Conservation (phyloP, 2,797 vertebrate genomes). For the Threskiornis aethiopicus region DNA sequence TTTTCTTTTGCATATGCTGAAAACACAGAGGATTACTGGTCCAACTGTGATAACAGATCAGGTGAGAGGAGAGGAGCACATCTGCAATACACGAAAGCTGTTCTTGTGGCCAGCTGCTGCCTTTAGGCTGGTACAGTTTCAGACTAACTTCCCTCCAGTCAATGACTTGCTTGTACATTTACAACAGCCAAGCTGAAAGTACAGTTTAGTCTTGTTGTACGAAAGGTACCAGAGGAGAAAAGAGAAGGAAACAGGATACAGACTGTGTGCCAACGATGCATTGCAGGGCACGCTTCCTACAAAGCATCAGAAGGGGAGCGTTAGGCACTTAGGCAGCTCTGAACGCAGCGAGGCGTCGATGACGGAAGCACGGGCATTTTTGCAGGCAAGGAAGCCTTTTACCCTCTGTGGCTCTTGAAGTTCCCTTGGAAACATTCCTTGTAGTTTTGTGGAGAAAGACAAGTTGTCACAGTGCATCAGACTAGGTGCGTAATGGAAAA, state of each 20-base stretch:
- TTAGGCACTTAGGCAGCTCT: not conserved
- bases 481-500: conserved; percentile 1
- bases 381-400: not conserved
- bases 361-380: not conserved
- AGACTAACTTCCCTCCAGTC: not conserved
- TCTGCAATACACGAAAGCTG: not conserved
- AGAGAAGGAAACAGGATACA: not conserved
- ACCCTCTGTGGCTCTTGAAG: not conserved
- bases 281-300: not conserved
- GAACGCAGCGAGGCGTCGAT: not conserved
- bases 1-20: not conserved
- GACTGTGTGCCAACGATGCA: not conserved
- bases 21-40: not conserved
- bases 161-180: not conserved
- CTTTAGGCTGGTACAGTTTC: not conserved
- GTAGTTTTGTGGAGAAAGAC: not conserved
- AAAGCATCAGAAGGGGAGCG: not conserved
- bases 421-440: not conserved
- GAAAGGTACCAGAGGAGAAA: not conserved
- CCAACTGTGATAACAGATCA: not conserved
- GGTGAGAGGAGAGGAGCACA: not conserved
- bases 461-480: conserved; percentile 21
- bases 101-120: not conserved
- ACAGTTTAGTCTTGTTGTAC: not conserved
- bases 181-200: not conserved